Conservation (phyloP, 2,113 vertebrate species). For the Motacilla tschutschensis region DNA sequence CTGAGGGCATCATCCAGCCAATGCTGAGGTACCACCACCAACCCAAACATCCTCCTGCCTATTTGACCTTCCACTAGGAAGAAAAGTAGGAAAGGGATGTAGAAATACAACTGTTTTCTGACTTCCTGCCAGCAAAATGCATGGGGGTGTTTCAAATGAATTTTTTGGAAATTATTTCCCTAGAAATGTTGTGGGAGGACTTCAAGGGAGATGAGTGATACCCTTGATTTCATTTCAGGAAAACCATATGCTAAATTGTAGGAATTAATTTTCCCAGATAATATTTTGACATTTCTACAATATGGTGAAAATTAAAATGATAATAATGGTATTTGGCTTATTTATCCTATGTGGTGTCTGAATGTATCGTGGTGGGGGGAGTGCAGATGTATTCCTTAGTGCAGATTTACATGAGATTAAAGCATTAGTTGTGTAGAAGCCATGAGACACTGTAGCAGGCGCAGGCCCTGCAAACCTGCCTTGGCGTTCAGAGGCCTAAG, state of each 20-base stretch:
- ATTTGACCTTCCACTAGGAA: neutral
- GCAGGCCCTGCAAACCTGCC: too few species aligned
- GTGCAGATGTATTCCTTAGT: neutral
- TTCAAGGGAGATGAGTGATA: slow-evolving; percentile 25
- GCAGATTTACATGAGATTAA: neutral
- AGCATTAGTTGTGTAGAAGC: neutral
- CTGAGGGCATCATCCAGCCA: neutral
- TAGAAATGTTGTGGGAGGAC: slow-evolving; percentile 27
- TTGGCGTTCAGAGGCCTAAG: too few species aligned
- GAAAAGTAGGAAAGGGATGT: neutral
- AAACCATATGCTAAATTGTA: slow-evolving; percentile 1
- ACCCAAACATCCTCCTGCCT: neutral
- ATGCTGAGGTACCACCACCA: neutral
- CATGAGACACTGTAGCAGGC: neutral
- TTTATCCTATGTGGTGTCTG: neutral
- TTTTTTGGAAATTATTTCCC: neutral
- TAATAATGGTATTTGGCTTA: neutral
- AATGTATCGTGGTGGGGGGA: neutral
- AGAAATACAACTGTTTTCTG: neutral
- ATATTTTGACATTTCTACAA: slow-evolving; percentile 56
- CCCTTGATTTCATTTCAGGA: slow-evolving; percentile 26
- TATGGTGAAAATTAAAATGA: neutral
- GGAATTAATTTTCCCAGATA: slow-evolving; percentile 28
- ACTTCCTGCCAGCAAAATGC: neutral
- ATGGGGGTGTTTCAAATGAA: neutral